Evolutionary conservation across 2,113 vertebrate species (phyloP).

Genomic region (Carassius gibelio): DNA sequence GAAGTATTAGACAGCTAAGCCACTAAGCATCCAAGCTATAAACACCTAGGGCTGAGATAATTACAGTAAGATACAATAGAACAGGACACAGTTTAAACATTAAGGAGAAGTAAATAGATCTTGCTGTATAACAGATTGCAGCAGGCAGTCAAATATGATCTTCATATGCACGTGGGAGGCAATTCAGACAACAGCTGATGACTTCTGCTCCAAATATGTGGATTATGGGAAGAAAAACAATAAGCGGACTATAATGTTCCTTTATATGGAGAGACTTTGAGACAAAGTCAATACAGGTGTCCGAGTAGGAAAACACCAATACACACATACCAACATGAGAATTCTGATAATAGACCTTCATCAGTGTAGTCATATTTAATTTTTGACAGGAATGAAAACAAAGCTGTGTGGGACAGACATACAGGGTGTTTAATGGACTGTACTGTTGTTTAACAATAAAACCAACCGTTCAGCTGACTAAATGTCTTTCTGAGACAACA

Average conservation of each 20-base stretch:
- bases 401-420: no score
- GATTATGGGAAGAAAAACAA: neutral
- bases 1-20: constrained; percentile 58
- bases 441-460: no score
- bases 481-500: no score
- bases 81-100: constrained; percentile 16
- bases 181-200: constrained; percentile 32
- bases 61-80: neutral
- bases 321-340: constrained; percentile 47
- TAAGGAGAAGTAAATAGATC: constrained; percentile 29
- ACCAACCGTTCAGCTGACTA: no score
- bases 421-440: no score
- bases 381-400: no score
- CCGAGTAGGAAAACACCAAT: neutral
- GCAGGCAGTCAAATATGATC: constrained; percentile 25
- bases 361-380: no score
- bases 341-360: neutral
- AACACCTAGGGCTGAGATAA: constrained; percentile 1
- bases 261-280: constrained; percentile 13
- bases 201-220: constrained; percentile 34
- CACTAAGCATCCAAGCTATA: constrained; percentile 47
- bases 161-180: neutral
- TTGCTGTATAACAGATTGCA: constrained; percentile 24
- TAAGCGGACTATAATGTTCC: neutral
- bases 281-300: constrained; percentile 31